Base-by-base conservation (phyloP, 2,888 invertebrate genomes). In the Meganola albula region DNA sequence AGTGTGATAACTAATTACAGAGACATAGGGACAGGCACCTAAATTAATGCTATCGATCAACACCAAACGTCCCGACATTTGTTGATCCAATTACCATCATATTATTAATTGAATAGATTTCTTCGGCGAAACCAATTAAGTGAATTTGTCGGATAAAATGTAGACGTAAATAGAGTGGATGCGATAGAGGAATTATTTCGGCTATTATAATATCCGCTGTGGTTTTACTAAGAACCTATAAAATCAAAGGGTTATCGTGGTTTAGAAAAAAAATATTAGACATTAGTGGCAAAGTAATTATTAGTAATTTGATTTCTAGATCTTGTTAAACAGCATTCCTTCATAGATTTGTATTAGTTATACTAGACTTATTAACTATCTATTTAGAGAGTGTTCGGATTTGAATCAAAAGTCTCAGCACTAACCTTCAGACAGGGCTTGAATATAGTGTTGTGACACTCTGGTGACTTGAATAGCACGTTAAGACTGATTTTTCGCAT, bases 21-120 rank as follows among this genome's bases (percentile, higher is more conserved):
- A 35, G 44, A 43, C 44, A 49, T 49, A 37, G 50, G 42, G 51
- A 43, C 53, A 53, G 50, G 53, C 55, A 51, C 46, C 50, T 54
- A 60, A 73, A 65, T 67, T 64, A 55, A 72, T 71, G 62, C 57
- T 51, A 61, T 66, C 58, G 49, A 68, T 69, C 68, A 68, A 58
- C 37, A 56, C 48, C 54, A 58, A 64, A 64, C 60, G 53, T 54
- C 47, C 61, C 55, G 63, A 57, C 63, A 48, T 43, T 53, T 50
- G 39, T 58, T 63, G 62, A 62, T 67, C 67, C 65, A 72, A 72
- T 78, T 70, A 71, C 63, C 62, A 61, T 53, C 49, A 51, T 59
- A 57, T 64, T 66, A 69, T 78, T 77, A 77, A 80, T 75, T 72
- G 67, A 71, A 63, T 63, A 61, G 70, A 72, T 72, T 71, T 61